These are phyloP conservation scores for Hemiprocne comata DNA, from an alignment of 2,113 vertebrate species.

Conservation along the genomic window DNA sequence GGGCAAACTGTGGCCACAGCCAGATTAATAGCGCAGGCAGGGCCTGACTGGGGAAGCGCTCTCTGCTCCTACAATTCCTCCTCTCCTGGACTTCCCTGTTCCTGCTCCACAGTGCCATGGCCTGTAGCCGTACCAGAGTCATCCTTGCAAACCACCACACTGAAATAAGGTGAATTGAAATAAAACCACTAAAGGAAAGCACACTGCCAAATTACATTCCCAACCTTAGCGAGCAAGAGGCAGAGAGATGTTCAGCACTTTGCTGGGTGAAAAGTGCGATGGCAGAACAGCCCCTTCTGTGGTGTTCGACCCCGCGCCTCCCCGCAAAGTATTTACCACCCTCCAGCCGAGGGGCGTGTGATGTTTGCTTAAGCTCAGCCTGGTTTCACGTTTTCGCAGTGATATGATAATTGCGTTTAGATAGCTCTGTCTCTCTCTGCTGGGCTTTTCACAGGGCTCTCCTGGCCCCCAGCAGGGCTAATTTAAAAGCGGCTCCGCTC, in stretches of 20 bases:
- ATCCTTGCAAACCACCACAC: neutral
- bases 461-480: slow-evolving; percentile 69
- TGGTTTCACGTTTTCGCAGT: slow-evolving; percentile 70
- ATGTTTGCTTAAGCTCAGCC: slow-evolving; percentile 74
- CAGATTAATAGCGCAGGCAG: neutral
- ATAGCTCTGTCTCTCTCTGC: slow-evolving; percentile 67
- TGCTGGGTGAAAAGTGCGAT: neutral
- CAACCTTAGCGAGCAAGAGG: neutral
- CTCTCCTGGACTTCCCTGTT: neutral
- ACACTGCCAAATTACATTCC: neutral
- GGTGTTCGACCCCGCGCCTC: neutral
- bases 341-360: slow-evolving; percentile 47
- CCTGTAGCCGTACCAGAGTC: neutral
- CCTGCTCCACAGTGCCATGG: neutral
- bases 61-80: neutral
- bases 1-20: slow-evolving; percentile 32
- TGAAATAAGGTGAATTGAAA: neutral
- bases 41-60: neutral
- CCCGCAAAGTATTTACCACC: slow-evolving; percentile 25
- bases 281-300: neutral
- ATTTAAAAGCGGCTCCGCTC: slow-evolving; percentile 70
- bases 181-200: neutral
- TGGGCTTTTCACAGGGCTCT: slow-evolving; percentile 61
- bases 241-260: neutral
- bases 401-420: slow-evolving; percentile 79